Percentiles rank a stretch among this genome's conserved stretches.
These are phyloP conservation scores for Drosophila subobscura DNA, from an alignment of 1,140 invertebrate genomes.

Conservation along the genomic window DNA sequence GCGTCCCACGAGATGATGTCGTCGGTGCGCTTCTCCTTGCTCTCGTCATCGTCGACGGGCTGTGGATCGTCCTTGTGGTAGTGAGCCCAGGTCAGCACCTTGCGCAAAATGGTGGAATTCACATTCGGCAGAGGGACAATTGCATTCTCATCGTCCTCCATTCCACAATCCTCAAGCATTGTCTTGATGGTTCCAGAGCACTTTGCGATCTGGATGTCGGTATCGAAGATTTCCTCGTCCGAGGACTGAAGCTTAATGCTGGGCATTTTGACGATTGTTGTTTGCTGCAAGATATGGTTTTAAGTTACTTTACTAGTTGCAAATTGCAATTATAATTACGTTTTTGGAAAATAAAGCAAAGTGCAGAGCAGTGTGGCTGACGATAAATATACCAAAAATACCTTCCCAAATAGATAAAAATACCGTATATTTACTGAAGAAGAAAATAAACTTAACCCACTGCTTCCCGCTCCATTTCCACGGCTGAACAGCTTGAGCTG, in stretches of 20 bases:
- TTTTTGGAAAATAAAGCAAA: too few species aligned
- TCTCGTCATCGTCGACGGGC: constrained; percentile 98
- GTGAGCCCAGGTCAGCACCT: constrained; percentile 97
- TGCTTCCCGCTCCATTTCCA: too few species aligned
- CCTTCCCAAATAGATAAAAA: too few species aligned
- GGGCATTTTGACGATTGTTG: constrained; percentile 89
- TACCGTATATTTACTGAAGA: too few species aligned
- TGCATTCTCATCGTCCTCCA: constrained; percentile 97
- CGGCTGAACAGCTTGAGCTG: too few species aligned
- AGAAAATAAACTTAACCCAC: too few species aligned
- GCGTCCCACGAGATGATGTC: constrained; percentile 99
- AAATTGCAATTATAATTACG: too few species aligned
- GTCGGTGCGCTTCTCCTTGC: constrained; percentile 98
- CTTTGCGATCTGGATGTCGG: constrained; percentile 99
- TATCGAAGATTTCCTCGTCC: constrained; percentile 98
- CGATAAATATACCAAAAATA: too few species aligned
- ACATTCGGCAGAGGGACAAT: constrained; percentile 99
- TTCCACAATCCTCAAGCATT: constrained; percentile 98
- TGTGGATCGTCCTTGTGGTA: constrained; percentile 98
- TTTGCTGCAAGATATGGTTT: not conserved
- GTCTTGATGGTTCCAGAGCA: constrained; percentile 99
- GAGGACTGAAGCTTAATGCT: constrained; percentile 97
- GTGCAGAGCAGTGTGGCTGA: too few species aligned
- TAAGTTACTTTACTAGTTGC: too few species aligned
- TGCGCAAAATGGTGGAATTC: constrained; percentile 97